phyloP scores from a whole-genome alignment of 2,797 vertebrate species.

The Acipenser oxyrinchus region DNA sequence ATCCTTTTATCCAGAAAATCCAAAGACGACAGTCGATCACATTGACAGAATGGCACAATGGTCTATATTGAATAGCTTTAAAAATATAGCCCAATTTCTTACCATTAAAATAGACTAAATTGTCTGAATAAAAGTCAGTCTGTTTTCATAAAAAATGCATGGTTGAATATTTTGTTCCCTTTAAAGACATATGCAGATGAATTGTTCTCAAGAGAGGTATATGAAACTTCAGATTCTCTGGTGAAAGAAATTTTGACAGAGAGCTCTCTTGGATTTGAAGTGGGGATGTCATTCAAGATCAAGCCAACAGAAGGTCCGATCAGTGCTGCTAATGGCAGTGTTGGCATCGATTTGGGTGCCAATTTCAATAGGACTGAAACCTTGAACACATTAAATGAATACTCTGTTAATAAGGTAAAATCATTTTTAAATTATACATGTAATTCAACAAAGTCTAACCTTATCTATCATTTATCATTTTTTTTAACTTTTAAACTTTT shows the following conservation, averaged over 20 bases:
- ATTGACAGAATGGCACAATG: too few species aligned
- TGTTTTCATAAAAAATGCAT: too few species aligned
- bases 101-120: too few species aligned
- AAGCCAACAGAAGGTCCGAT: constrained; percentile 36
- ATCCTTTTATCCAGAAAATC: too few species aligned
- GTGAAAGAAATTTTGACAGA: constrained; percentile 52
- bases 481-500: too few species aligned
- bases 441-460: too few species aligned
- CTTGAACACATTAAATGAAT: constrained; percentile 35
- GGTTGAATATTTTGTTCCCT: constrained; percentile 15
- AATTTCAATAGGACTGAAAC: constrained; percentile 11
- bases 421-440: not conserved
- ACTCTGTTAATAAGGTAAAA: constrained; percentile 51
- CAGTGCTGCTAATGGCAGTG: rapidly evolving
- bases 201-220: constrained; percentile 57
- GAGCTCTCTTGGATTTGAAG: constrained; percentile 13
- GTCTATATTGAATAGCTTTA: too few species aligned
- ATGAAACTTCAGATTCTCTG: constrained; percentile 47
- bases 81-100: too few species aligned
- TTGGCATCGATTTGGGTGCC: not conserved
- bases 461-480: too few species aligned
- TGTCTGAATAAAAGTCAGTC: too few species aligned
- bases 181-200: constrained; percentile 68
- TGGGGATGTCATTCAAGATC: constrained; percentile 59
- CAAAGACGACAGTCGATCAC: too few species aligned